A percentile compares a stretch with the other conserved stretches of the same genome.
Evolutionary conservation across 2,113 vertebrate genomes (phyloP).

Genomic region (Mystacornis crossleyi): DNA sequence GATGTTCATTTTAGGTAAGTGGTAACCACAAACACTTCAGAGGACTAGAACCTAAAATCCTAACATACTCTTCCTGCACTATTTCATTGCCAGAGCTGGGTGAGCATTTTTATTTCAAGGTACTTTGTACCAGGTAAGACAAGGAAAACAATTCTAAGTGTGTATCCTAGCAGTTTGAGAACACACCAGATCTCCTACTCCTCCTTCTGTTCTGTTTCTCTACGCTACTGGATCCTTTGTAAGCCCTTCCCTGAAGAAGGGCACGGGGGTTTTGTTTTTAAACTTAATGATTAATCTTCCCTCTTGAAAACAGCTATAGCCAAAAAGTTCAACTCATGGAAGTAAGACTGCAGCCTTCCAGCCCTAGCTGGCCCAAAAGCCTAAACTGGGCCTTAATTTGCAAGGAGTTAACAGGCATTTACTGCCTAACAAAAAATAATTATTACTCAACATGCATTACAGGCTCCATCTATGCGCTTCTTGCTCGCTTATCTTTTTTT

Average conservation of each 20-base stretch:
- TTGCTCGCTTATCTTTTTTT: constrained; percentile 1
- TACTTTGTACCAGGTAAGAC: background rate
- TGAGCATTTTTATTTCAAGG: background rate
- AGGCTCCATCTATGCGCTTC: background rate
- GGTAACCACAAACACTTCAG: background rate
- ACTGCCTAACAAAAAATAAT: constrained; percentile 49
- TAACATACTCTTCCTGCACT: background rate
- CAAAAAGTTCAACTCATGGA: background rate
- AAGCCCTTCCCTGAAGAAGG: background rate
- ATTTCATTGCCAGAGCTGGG: background rate
- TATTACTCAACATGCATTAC: constrained; percentile 38
- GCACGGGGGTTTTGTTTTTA: background rate
- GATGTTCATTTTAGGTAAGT: constrained; percentile 15
- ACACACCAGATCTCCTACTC: background rate
- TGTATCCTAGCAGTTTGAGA: background rate
- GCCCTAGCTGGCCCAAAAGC: background rate
- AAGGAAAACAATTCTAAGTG: background rate
- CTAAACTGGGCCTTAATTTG: constrained; percentile 22
- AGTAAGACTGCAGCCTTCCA: background rate
- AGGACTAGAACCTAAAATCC: background rate
- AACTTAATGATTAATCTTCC: background rate
- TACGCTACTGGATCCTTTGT: background rate
- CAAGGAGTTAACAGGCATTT: constrained; percentile 56
- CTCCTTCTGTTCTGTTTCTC: background rate
- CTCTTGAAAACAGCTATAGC: background rate